Evolutionary conservation across 2,888 invertebrate species (phyloP), one percentile per base, ranked within the genome.

Genomic region (Halictus ligatus): DNA sequence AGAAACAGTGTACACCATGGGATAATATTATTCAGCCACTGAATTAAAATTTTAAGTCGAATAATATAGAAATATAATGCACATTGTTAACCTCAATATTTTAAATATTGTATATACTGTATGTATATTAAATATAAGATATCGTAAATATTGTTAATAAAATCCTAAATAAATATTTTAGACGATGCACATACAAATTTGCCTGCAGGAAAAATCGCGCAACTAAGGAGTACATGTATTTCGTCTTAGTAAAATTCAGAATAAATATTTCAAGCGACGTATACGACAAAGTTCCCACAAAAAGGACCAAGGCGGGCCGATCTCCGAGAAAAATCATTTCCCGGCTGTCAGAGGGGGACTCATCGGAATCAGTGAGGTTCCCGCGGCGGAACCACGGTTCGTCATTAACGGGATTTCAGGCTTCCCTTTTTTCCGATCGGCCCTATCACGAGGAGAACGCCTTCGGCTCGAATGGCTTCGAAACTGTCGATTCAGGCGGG

Each of bases 401-500:
- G 77, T 78, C 79, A 79, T 76, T 76, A 77, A 75, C 82, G 80
- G 74, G 80, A 78, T 83, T 81, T 50, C 29, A 54, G 60, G 21
- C 69, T n/a, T 21, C 18, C 64, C 84, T 84, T 83, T 80, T 79
- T 60, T 40, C 25, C 25, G 43, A 10, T 73, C 25, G 60, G n/a
- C 12, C 58, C 58, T 58, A 58, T 35, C 13, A 1, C 12, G 60
- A 71, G 75, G 82, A 83, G 80, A 78, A 75, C 74, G 75, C 43
- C 40, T 73, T 76, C 54, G 64, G 50, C 75, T 69, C 81, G 83
- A 78, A 86, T 76, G 78, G 81, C 84, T 87, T 88, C 83, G 88
- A 84, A 89, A 90, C 81, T 88, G 86, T 90, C 87, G 90, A 90
- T 88, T 88, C 88, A 87, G 90, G 80, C 74, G 67, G 74, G 90